phyloP scores from a whole-genome alignment of 2,113 vertebrate genomes.

The Chloropsis hardwickii region DNA sequence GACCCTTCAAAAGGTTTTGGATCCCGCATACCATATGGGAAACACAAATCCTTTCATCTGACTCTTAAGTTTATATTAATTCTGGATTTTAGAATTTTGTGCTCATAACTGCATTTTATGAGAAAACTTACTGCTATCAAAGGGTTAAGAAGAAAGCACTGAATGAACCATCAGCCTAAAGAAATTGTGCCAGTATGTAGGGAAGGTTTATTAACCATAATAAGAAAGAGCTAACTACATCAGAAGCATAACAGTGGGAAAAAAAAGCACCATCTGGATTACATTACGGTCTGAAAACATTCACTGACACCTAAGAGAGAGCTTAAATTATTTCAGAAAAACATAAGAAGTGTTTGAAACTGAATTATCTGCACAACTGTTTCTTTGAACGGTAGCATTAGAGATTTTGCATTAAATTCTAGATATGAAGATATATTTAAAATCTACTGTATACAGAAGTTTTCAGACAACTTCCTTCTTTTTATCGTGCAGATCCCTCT shows the following conservation, averaged over 20 bases:
- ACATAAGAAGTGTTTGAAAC: background rate
- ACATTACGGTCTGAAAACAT: slow-evolving; percentile 52
- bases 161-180: background rate
- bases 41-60: background rate
- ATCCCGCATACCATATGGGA: background rate
- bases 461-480: background rate
- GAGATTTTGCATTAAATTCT: background rate
- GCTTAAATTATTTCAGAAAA: background rate
- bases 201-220: slow-evolving; percentile 47
- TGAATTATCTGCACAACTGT: background rate
- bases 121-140: background rate
- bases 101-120: background rate
- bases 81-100: background rate
- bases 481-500: background rate
- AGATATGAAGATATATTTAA: background rate
- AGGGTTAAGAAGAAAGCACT: background rate
- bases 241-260: background rate
- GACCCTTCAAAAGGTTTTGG: background rate
- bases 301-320: background rate
- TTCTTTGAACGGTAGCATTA: background rate
- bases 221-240: slow-evolving; percentile 45
- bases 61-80: background rate
- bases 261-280: slow-evolving; percentile 41
- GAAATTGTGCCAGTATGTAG: background rate
- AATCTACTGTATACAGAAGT: background rate